These are phyloP conservation scores for Lagopus muta DNA, from an alignment of 2,113 vertebrate genomes.

Conservation along the genomic window DNA sequence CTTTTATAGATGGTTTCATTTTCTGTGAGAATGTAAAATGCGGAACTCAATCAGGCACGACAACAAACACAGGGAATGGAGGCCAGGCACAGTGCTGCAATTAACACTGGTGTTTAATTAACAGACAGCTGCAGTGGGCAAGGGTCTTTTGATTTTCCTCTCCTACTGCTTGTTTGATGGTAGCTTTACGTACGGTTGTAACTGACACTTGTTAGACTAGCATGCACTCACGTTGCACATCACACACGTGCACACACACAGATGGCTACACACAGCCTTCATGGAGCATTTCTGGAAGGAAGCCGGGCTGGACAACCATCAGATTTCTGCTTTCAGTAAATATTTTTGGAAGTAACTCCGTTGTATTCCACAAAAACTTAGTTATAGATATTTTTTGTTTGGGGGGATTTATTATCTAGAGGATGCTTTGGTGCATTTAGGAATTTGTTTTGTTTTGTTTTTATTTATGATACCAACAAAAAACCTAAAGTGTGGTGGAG, in stretches of 20 bases:
- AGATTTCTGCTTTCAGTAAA: slow-evolving; percentile 10
- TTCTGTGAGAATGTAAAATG: slow-evolving; percentile 40
- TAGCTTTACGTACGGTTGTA: neutral
- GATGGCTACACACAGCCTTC: accelerated
- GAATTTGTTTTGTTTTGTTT: neutral
- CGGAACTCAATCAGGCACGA: neutral
- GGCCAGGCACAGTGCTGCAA: neutral
- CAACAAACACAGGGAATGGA: slow-evolving; percentile 8
- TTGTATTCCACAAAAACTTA: slow-evolving; percentile 22
- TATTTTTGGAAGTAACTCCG: slow-evolving; percentile 29
- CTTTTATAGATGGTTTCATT: slow-evolving; percentile 52
- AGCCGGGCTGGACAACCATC: slow-evolving; percentile 1
- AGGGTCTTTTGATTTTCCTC: slow-evolving; percentile 32
- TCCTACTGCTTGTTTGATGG: slow-evolving; percentile 39
- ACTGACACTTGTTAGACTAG: neutral
- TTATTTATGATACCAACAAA: neutral
- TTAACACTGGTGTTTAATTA: slow-evolving; percentile 58
- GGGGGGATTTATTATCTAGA: neutral
- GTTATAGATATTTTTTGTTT: neutral
- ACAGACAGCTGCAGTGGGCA: slow-evolving; percentile 9
- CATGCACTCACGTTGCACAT: accelerated
- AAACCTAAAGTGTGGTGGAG: neutral
- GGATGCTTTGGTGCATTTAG: slow-evolving; percentile 1
- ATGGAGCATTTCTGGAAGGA: slow-evolving; percentile 1
- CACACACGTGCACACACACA: accelerated